Percentiles rank a stretch among this genome's conserved stretches.
These are phyloP conservation scores for Okamejei kenojei DNA, from an alignment of 2,797 vertebrate species.

Conservation along the genomic window DNA sequence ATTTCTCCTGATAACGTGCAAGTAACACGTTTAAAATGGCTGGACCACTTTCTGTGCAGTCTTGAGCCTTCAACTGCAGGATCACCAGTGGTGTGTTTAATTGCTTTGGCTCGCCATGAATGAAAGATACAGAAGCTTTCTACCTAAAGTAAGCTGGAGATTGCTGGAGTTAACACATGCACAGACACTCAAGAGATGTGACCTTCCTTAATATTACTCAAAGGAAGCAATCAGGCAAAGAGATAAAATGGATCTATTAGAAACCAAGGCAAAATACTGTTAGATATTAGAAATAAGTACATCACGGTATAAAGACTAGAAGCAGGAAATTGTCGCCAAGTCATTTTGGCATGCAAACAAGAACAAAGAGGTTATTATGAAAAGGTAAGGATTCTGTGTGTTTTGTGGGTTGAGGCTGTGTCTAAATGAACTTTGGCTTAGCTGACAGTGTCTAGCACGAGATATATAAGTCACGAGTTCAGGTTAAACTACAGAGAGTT, in stretches of 20 bases:
- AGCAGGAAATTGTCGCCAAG: too few species aligned
- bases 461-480: background rate
- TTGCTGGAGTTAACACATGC: background rate
- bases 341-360: background rate
- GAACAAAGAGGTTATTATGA: background rate
- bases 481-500: background rate
- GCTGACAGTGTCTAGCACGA: too few species aligned
- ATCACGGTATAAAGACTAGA: too few species aligned
- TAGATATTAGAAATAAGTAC: too few species aligned
- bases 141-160: background rate
- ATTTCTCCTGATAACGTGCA: constrained; percentile 6
- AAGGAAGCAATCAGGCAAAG: background rate
- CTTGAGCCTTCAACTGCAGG: background rate
- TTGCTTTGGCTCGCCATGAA: background rate
- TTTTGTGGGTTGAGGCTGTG: background rate
- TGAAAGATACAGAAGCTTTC: background rate
- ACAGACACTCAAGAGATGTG: background rate
- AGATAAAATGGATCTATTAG: too few species aligned
- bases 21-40: background rate
- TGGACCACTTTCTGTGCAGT: background rate
- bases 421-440: background rate
- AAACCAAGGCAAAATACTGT: too few species aligned
- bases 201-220: background rate
- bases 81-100: background rate
- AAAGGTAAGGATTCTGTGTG: background rate